phyloP scores from a whole-genome alignment of 1,140 invertebrate species.

The Batillaria attramentaria region DNA sequence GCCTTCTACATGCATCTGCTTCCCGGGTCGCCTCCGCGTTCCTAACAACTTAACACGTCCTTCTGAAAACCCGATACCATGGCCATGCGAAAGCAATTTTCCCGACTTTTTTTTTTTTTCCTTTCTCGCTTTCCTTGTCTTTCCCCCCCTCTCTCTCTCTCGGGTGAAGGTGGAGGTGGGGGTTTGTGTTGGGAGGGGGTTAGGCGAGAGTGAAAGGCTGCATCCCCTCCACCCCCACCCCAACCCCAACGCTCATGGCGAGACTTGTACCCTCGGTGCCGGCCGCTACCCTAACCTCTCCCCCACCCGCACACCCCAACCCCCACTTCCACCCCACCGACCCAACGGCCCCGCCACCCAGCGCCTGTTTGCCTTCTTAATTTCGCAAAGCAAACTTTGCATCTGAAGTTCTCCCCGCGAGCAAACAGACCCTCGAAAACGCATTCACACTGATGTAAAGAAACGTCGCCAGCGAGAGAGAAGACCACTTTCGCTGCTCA shows the following conservation, averaged over 20 bases:
- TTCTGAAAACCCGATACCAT: not conserved
- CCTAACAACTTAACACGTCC: not conserved
- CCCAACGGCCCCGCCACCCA: not conserved
- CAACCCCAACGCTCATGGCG: too few species aligned
- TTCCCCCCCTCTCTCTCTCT: not conserved
- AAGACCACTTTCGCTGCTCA: not conserved
- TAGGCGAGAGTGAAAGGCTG: too few species aligned
- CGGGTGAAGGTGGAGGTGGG: too few species aligned
- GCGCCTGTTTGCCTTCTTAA: conserved; percentile 23
- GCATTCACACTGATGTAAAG: conserved; percentile 21
- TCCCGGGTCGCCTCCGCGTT: not conserved
- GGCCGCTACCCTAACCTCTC: not conserved
- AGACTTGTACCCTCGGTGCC: not conserved
- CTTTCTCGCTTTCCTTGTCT: not conserved
- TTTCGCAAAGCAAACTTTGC: conserved; percentile 28
- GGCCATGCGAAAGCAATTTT: not conserved
- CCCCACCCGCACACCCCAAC: not conserved
- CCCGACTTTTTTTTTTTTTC: not conserved
- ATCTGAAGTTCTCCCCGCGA: not conserved
- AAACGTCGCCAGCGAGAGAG: conserved; percentile 2
- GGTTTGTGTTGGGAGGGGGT: too few species aligned
- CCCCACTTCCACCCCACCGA: not conserved
- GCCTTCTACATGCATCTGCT: not conserved
- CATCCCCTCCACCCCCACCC: not conserved
- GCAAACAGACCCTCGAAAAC: conserved; percentile 9